A percentile compares a stretch with the other conserved stretches of the same genome.
These are phyloP conservation scores for Diplolepis rosae DNA, from an alignment of 2,888 invertebrate species.

Conservation along the genomic window DNA sequence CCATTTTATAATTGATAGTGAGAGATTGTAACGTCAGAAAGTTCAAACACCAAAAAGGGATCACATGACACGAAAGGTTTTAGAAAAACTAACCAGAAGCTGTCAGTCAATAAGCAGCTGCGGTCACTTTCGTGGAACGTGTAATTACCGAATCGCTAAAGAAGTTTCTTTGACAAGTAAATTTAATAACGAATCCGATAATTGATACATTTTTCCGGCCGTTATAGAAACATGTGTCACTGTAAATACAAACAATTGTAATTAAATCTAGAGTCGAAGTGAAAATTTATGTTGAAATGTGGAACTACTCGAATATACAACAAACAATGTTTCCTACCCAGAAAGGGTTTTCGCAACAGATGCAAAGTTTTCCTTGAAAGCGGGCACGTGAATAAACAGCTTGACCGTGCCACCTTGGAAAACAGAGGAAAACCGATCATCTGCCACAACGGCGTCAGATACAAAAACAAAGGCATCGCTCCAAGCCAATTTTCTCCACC, in stretches of 20 bases:
- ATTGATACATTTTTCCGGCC: slow-evolving; percentile 45
- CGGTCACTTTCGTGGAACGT: slow-evolving; percentile 35
- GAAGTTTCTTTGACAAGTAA: slow-evolving; percentile 47
- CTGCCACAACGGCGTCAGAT: slow-evolving; percentile 39
- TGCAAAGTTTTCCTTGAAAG: slow-evolving; percentile 36
- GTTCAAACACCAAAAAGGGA: neutral
- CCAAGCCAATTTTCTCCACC: slow-evolving; percentile 25
- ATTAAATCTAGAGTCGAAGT: neutral
- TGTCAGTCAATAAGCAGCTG: slow-evolving; percentile 34
- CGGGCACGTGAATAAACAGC: slow-evolving; percentile 56
- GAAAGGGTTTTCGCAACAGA: slow-evolving; percentile 37
- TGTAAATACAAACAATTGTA: neutral
- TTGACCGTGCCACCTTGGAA: slow-evolving; percentile 30
- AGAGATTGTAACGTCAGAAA: neutral
- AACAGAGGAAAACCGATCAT: slow-evolving; percentile 45
- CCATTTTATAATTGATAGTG: no score
- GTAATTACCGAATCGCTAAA: slow-evolving; percentile 55
- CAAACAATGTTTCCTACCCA: neutral
- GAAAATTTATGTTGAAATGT: slow-evolving; percentile 11
- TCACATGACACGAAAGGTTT: neutral
- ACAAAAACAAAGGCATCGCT: slow-evolving; percentile 44
- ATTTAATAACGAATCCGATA: slow-evolving; percentile 35
- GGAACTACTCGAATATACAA: neutral
- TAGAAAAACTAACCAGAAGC: slow-evolving; percentile 3
- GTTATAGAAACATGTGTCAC: slow-evolving; percentile 31